Base-by-base conservation (phyloP, 23 tunicate genomes). In the Ascidia mentula region DNA sequence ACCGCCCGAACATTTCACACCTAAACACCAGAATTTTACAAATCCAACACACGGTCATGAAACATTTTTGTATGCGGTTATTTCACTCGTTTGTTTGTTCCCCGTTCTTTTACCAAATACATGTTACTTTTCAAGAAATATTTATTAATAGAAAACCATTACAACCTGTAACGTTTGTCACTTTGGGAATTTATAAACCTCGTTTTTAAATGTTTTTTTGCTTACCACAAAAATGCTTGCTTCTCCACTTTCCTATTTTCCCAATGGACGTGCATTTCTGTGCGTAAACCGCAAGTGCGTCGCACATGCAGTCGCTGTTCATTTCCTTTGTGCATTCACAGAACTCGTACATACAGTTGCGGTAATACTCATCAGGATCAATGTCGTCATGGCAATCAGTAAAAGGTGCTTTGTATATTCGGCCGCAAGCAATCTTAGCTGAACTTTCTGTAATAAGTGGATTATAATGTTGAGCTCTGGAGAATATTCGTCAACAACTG, bases 251-350 rank as follows among this genome's bases (percentile, higher is more conserved):
- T 13, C 80, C 30, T 30, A 38, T 30, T 33, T 80, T 60, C 12
- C 77, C 78, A 34, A 40, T 24, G 18, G 37, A 46, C n/a, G 70
- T 33, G 38, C 90, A 86, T 59, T 80, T 83, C 30, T 75, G 69
- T 2, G 76, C 85, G 34, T 86, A 86, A 6, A 86, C 80, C 30
- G 90, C 81, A 34, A 86, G 61, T 13, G 79, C 75, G 24, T 80
- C 80, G 76, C 90, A 86, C 80, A 86, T 39, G 76, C 90, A 86
- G 33, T 80, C 84, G 7, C 32, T n/a, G 31, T 80, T 69, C 9
- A 40, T n/a, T 15, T 74, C 81, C 32, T 60, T 61, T 18, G 61
- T 39, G 73, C 90, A 86, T 37, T 73, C 90, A 69, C 90, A 86
- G n/a, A 73, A 76, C 36, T 86, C 85, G 65, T 80, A 86, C 75